Percentiles rank a stretch among this genome's conserved stretches.
These are phyloP conservation scores for Microcebus jonahi DNA, from an alignment of 2,113 vertebrate genomes.

Conservation along the genomic window DNA sequence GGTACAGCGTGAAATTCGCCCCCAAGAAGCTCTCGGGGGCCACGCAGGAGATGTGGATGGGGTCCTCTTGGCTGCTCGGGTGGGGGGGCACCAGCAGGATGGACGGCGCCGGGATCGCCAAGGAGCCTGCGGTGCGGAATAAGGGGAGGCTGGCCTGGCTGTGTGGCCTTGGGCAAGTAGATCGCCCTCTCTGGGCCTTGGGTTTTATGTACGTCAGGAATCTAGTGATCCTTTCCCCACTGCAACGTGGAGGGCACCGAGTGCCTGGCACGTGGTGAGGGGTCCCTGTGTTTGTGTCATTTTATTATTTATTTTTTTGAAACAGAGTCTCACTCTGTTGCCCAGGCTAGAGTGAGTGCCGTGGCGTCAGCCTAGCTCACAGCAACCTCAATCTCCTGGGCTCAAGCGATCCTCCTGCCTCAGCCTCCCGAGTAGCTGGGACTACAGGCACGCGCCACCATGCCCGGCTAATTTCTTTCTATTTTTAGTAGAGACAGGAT, in stretches of 20 bases:
- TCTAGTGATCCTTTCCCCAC: too few relatives aligned
- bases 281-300: background rate
- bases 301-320: too few relatives aligned
- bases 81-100: slow-evolving; percentile 64
- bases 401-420: too few relatives aligned
- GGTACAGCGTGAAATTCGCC: slow-evolving; percentile 73
- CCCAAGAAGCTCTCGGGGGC: slow-evolving; percentile 52
- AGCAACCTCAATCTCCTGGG: too few relatives aligned
- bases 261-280: background rate
- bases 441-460: too few relatives aligned
- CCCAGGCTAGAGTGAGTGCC: too few relatives aligned
- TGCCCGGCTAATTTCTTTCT: too few relatives aligned
- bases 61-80: slow-evolving; percentile 69
- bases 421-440: too few relatives aligned
- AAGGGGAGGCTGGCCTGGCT: background rate
- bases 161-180: background rate
- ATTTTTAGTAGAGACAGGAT: too few relatives aligned
- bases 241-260: background rate
- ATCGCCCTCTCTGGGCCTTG: background rate
- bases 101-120: slow-evolving; percentile 65
- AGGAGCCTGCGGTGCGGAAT: slow-evolving; percentile 44
- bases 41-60: slow-evolving; percentile 59
- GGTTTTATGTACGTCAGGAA: background rate
- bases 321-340: too few relatives aligned
- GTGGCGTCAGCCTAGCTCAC: too few relatives aligned